Evolutionary conservation across 2,113 vertebrate genomes (phyloP), one percentile per base, ranked within the genome.

Genomic region (Pollimyrus isidori): DNA sequence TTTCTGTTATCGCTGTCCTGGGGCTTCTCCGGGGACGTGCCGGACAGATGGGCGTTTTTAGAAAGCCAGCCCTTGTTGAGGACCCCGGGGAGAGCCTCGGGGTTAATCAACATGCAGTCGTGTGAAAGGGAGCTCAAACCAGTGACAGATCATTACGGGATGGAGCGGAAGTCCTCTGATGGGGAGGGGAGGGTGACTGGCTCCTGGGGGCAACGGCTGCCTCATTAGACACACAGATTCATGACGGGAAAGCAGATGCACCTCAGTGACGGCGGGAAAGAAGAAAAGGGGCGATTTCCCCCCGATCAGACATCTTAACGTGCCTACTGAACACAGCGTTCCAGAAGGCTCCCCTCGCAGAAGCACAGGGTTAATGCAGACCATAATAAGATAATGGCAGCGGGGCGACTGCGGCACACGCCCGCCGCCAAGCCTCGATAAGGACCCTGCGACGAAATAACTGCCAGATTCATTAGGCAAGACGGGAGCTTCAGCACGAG

Each of bases 401-500:
- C 0, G 6, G 49, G n/a, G 26, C 10, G 49, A 86, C 49, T 69
- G 62, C 62, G n/a, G 62, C 62, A 65, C n/a, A 30, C 3, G 26
- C 9, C 62, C 9, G 62, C 46, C 6, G 19, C 7, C 17, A n/a
- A 90, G 89, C 85, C 65, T 48, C 65, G 56, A 89, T 93, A 91
- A 92, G 90, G 92, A 92, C 90, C 89, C 91, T 90, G 73, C 23
- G 19, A 87, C 89, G 91, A 90, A 17, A 73, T 45, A 88, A 90
- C 10, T 52, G 86, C 58, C 90, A 48, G 88, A 92, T 90, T 89
- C 90, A 90, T 88, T 92, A 88, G 89, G 89, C 58, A 83, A 91
- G 90, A 92, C 90, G 87, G 91, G 92, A 82, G 83, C n/a, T 53
- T 86, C 48, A 87, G 90, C 90, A 90, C 53, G 90, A 90, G 91